Conservation (phyloP, 2,888 invertebrate genomes). For the Tetragnatha montana region DNA sequence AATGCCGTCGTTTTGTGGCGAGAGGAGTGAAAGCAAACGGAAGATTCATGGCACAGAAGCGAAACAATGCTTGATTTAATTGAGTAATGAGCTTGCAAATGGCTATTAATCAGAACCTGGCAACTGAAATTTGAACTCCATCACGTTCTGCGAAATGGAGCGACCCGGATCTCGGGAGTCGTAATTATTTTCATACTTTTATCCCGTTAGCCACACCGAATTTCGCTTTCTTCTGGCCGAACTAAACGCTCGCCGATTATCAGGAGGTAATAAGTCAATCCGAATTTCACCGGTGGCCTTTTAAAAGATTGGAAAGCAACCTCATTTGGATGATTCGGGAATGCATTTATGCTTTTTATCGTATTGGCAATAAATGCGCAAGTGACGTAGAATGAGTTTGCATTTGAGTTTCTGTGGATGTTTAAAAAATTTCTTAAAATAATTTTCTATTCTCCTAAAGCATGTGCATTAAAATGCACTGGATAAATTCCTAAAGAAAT, state of each 20-base stretch:
- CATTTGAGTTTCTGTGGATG: too few species aligned
- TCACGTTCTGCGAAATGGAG: slow-evolving; percentile 4
- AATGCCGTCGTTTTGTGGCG: not conserved
- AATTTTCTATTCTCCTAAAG: too few species aligned
- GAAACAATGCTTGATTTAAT: slow-evolving; percentile 27
- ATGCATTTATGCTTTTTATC: too few species aligned
- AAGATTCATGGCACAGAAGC: slow-evolving; percentile 23
- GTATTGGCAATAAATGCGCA: too few species aligned
- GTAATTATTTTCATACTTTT: slow-evolving; percentile 11
- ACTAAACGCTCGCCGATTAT: slow-evolving; percentile 4
- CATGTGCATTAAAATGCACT: too few species aligned
- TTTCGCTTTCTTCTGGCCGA: not conserved
- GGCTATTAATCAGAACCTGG: slow-evolving; percentile 24
- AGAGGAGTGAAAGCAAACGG: not conserved
- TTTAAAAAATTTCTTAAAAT: too few species aligned
- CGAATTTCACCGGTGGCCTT: not conserved
- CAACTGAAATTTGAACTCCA: slow-evolving; percentile 29
- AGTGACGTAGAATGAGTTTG: too few species aligned
- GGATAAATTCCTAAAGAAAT: too few species aligned
- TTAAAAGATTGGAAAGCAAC: not conserved
- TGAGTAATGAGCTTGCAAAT: slow-evolving; percentile 21
- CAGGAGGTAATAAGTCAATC: slow-evolving; percentile 17
- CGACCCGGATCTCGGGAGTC: slow-evolving; percentile 28
- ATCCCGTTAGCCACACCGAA: slow-evolving; percentile 26
- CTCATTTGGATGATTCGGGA: too few species aligned